Evolutionary conservation across 2,888 invertebrate species (phyloP).

Genomic region (Apocheima hispidaria): DNA sequence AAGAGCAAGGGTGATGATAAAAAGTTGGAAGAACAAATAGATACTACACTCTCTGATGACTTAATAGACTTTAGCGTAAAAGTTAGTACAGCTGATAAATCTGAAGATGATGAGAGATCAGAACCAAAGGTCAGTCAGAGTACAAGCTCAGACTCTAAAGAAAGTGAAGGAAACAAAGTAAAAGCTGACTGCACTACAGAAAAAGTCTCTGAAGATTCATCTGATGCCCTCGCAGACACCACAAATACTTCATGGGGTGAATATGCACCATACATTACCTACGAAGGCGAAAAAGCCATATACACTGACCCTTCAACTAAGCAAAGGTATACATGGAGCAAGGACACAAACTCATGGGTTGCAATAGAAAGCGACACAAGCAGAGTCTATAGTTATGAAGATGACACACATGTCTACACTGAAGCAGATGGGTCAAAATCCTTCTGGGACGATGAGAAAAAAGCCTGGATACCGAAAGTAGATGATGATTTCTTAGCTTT

Average conservation of each 20-base stretch:
- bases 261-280: slow-evolving; percentile 88
- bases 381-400: slow-evolving; percentile 89
- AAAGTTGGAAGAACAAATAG: slow-evolving; percentile 18
- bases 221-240: slow-evolving; percentile 22
- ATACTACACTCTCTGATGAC: background rate
- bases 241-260: slow-evolving; percentile 64
- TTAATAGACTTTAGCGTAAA: slow-evolving; percentile 17
- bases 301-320: slow-evolving; percentile 91
- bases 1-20: slow-evolving; percentile 1
- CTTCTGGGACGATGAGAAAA: slow-evolving; percentile 96
- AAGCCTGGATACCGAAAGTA: slow-evolving; percentile 98
- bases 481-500: slow-evolving; percentile 98
- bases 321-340: slow-evolving; percentile 89
- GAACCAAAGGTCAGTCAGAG: background rate
- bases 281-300: slow-evolving; percentile 89
- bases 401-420: slow-evolving; percentile 92
- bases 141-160: slow-evolving; percentile 1
- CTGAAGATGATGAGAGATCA: slow-evolving; percentile 5
- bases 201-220: slow-evolving; percentile 14
- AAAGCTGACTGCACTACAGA: background rate
- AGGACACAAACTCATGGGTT: slow-evolving; percentile 81
- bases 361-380: slow-evolving; percentile 68
- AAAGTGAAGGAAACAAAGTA: background rate
- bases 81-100: slow-evolving; percentile 11
- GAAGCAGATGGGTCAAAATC: slow-evolving; percentile 95